Evolutionary conservation across 1,140 invertebrate genomes (phyloP), one percentile per base, ranked within the genome.

Genomic region (Papilio helenus): DNA sequence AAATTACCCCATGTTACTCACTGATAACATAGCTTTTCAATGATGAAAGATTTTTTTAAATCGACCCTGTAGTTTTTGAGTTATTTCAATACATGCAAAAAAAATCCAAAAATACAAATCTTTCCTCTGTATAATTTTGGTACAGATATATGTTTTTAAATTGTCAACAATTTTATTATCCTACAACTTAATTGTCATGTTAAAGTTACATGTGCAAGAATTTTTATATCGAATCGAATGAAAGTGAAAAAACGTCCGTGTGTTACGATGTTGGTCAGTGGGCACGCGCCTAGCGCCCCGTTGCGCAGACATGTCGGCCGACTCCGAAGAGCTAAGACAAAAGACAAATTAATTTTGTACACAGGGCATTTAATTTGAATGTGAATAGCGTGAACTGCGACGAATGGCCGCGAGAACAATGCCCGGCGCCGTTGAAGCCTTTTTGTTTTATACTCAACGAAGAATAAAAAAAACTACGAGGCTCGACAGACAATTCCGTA

Each of bases 271-370:
- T 44, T 39, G 80, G 73, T 65, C 81, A 55, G 39, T 39, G 79
- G 73, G 71, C 82, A 74, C 72, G 89, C 86, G 79, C 85, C 92
- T 90, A 68, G 89, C 86, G 79, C 85, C 92, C 91, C 87, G 90
- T 90, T 90, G 92, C 79, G 93, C 82, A 82, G 87, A 88, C 91
- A 90, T 89, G 89, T 92, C 89, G 88, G 86, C 87, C 79, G 84
- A 46, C 65, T 79, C 84, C 85, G 83, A 84, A 82, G 88, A 87
- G 85, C 88, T 93, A 90, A 94, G 88, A 93, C 93, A 94, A 93
- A 94, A 93, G 92, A 94, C 90, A 94, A 94, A 94, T 94, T 93
- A 94, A 94, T 94, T 93, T 94, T 93, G 91, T 94, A 94, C 93
- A 93, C 91, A 91, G 88, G 87, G 88, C 91, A 91, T 93, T 94